Evolutionary conservation across 2,888 invertebrate species (phyloP).

Genomic region (Dynastes maya): DNA sequence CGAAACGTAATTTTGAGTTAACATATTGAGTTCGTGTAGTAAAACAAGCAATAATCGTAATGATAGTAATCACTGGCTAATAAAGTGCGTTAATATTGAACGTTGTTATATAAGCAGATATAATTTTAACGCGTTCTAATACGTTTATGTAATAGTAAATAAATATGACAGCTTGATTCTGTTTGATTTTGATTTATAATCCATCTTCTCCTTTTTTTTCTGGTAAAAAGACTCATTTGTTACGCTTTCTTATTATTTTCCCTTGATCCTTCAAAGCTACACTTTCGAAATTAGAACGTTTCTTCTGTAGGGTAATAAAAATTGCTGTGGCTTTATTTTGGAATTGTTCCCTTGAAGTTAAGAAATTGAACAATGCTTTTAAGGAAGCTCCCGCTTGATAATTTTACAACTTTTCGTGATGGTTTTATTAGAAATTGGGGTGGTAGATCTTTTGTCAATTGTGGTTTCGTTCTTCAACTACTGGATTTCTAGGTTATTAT

Average conservation of each 20-base stretch:
- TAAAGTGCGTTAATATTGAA: neutral
- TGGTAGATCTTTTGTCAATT: neutral
- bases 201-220: too few relatives aligned
- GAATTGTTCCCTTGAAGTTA: neutral
- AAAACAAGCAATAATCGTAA: slow-evolving; percentile 1
- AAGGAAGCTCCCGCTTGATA: slow-evolving; percentile 5
- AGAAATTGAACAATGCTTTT: slow-evolving; percentile 13
- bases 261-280: neutral
- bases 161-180: neutral
- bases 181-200: neutral
- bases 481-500: neutral
- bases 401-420: slow-evolving; percentile 10
- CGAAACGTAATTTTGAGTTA: neutral
- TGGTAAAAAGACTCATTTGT: neutral
- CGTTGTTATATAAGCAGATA: neutral
- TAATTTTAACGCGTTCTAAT: neutral
- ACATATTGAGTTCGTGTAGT: neutral
- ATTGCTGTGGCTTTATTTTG: neutral
- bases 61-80: neutral
- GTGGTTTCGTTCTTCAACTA: neutral
- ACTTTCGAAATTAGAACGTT: neutral
- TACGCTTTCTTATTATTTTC: neutral
- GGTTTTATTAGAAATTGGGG: slow-evolving; percentile 22
- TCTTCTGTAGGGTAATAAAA: slow-evolving; percentile 11
- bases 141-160: neutral